Base-by-base conservation (phyloP, 1,140 invertebrate species). In the Cotesia vestalis region DNA sequence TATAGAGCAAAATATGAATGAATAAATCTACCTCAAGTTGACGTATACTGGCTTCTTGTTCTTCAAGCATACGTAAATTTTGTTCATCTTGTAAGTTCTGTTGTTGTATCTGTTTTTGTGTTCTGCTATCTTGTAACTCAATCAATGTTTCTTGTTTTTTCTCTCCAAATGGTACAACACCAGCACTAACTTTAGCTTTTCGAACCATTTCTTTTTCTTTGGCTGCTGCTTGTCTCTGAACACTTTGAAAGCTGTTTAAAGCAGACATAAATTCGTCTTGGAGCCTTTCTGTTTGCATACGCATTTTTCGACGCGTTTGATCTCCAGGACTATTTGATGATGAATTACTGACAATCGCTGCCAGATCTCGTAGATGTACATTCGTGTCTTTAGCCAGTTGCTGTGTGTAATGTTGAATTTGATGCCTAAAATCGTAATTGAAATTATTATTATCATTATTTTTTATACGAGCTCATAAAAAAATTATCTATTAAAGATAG, bases 371-470 rank as follows among this genome's bases (percentile, higher is more conserved):
- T 60, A 98, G 88, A 82, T 94, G 91, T 62, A 91, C 90, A 81
- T 92, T 96, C 9, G 97, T 99, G 82, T 98, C 96, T 84, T 97
- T 97, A 0, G 95, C 96, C 76, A 99, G 85, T 78, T 97, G 95
- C 80, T 98, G 94, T 2, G 97, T 99, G 81, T 98, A 98, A 83
- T 97, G 95, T 83, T 96, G 95, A 78, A 98, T 93, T 83, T 97
- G 93, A 87, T 97, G 95, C 59, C 96, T 98, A 77, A 59, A 88
- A 84, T 17, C 73, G 61, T 71, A 73, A 78, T 72, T 66, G 57
- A 69, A 74, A 14, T 38, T 67, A 14, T 27, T 8, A 12, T 14
- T 36, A 4, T 34, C 2, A 11, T 27, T 17, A 66, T 46, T 17
- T 51, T 52, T 63, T 14, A 12, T 14, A 14, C 4, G 4, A 12